Evolutionary conservation across 2,113 vertebrate species (phyloP).

Genomic region (Scolopax mira): DNA sequence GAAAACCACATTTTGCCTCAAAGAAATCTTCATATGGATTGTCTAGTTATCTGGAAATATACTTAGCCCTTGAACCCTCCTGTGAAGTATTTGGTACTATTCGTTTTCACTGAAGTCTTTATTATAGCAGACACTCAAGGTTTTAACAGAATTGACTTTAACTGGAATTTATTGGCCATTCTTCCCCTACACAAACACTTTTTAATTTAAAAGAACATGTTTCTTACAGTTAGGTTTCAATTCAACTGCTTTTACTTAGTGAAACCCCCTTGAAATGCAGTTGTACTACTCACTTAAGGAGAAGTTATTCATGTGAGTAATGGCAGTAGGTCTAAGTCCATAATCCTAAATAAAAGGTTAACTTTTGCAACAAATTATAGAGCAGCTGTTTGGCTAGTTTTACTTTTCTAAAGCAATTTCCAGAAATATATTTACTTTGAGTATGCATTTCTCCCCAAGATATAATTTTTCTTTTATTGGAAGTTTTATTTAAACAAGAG

Average conservation of each 20-base stretch:
- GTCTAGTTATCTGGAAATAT: slow-evolving; percentile 1
- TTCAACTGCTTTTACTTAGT: background rate
- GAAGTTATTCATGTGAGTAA: slow-evolving; percentile 31
- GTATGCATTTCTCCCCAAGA: background rate
- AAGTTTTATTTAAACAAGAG: background rate
- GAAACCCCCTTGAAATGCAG: background rate
- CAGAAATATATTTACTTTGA: background rate
- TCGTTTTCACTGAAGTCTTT: slow-evolving; percentile 18
- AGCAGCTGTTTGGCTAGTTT: background rate
- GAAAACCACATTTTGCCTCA: background rate
- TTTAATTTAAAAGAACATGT: slow-evolving; percentile 37
- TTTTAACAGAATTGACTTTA: slow-evolving; percentile 17
- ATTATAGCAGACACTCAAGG: background rate
- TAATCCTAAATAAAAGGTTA: slow-evolving; percentile 59
- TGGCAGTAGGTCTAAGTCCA: background rate
- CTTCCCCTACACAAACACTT: background rate
- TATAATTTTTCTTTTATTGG: background rate
- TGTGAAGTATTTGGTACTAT: background rate
- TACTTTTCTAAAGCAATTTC: background rate
- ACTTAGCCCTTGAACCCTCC: background rate
- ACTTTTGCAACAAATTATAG: background rate
- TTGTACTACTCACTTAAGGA: background rate
- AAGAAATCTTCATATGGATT: background rate
- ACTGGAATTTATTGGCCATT: slow-evolving; percentile 27
- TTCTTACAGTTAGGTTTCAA: background rate